Percentiles rank a stretch among this genome's conserved stretches.
Evolutionary conservation across 2,113 vertebrate species (phyloP).

Genomic region (Neodontobutis hainanensis): DNA sequence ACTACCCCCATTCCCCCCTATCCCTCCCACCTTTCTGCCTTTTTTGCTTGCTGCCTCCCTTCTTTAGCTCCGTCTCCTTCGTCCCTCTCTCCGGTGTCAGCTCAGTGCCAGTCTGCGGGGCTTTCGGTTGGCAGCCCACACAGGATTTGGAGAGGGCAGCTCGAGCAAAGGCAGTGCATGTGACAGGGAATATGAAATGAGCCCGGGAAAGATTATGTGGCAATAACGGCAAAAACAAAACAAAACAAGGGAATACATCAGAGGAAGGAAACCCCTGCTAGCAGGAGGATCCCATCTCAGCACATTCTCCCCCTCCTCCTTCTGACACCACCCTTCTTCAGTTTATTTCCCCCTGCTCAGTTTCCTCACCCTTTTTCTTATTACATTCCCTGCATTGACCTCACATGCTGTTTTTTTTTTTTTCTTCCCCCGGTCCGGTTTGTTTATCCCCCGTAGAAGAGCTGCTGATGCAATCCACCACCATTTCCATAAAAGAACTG

Average conservation of each 20-base stretch:
- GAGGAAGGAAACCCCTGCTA: conserved; percentile 75
- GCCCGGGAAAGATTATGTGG: conserved; percentile 44
- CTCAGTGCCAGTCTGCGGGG: conserved; percentile 34
- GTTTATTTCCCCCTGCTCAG: background rate
- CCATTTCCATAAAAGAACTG: conserved; percentile 12
- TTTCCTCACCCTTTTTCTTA: background rate
- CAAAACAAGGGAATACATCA: conserved; percentile 55
- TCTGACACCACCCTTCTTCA: background rate
- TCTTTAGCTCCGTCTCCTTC: conserved; percentile 6
- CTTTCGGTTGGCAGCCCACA: conserved; percentile 12
- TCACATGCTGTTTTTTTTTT: background rate
- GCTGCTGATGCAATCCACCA: conserved; percentile 53
- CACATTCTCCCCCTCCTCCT: conserved; percentile 51
- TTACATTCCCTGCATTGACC: conserved; percentile 26
- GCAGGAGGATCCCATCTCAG: conserved; percentile 74
- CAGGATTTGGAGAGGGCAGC: conserved; percentile 8
- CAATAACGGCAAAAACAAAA: background rate
- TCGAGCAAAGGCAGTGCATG: background rate
- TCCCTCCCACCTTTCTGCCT: too few species aligned
- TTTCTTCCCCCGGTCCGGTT: background rate
- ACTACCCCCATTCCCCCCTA: conserved; percentile 6
- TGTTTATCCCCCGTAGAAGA: conserved; percentile 23
- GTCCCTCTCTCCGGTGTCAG: conserved; percentile 20
- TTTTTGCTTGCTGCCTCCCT: background rate
- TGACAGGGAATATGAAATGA: conserved; percentile 47